Evolutionary conservation across 2,113 vertebrate species (phyloP).

Genomic region (Sebastes schlegelii): DNA sequence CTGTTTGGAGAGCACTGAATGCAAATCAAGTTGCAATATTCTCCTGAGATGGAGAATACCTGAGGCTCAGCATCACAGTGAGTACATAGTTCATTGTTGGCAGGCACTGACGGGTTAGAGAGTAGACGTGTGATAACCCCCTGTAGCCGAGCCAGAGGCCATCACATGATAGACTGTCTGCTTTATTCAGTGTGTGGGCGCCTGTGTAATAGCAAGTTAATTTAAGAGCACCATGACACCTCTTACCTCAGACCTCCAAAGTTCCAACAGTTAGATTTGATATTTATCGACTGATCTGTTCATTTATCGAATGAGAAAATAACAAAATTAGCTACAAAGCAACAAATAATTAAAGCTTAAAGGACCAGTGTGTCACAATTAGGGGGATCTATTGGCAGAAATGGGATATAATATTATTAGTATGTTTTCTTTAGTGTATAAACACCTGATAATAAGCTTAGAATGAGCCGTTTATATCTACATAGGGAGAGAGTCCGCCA

Average conservation of each 20-base stretch:
- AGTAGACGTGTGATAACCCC: slow-evolving; percentile 1
- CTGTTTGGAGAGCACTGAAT: slow-evolving; percentile 5
- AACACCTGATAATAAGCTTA: too few relatives aligned
- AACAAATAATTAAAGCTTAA: too few relatives aligned
- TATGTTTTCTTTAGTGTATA: too few relatives aligned
- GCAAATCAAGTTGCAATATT: slow-evolving; percentile 15
- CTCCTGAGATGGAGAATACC: neutral
- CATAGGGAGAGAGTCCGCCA: too few relatives aligned
- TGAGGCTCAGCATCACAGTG: neutral
- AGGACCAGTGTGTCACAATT: too few relatives aligned
- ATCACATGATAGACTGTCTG: neutral
- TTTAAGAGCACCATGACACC: neutral
- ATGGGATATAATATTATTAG: too few relatives aligned
- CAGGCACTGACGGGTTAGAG: neutral
- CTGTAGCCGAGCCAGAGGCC: neutral
- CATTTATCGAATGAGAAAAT: neutral
- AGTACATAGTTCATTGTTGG: neutral
- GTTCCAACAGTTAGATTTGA: neutral
- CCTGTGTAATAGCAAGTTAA: neutral
- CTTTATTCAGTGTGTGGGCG: neutral
- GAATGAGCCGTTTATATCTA: too few relatives aligned
- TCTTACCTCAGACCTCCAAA: neutral
- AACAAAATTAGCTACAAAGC: too few relatives aligned
- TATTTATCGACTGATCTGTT: neutral
- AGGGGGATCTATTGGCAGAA: too few relatives aligned